Percentiles rank a stretch among this genome's conserved stretches.
Conservation (phyloP, 2,888 invertebrate species). For the Idaea straminata region DNA sequence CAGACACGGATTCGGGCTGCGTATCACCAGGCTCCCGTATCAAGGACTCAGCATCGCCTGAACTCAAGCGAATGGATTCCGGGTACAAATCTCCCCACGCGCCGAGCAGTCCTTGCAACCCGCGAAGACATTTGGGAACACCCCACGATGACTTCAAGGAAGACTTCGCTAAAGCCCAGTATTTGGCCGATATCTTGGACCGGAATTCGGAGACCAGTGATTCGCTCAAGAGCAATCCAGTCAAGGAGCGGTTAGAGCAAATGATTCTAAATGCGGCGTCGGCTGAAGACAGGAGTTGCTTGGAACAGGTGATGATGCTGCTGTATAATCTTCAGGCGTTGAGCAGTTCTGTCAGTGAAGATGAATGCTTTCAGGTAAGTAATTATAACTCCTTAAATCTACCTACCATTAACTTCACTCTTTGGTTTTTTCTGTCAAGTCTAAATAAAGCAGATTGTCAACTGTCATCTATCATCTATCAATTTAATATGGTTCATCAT, state of each 20-base stretch:
- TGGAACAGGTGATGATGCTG: slow-evolving; percentile 82
- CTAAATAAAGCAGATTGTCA: not conserved
- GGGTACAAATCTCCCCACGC: slow-evolving; percentile 75
- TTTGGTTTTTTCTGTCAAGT: slow-evolving; percentile 3
- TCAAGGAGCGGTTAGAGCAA: slow-evolving; percentile 73
- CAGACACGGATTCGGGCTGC: slow-evolving; percentile 77
- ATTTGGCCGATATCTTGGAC: slow-evolving; percentile 67
- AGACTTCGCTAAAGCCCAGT: slow-evolving; percentile 74
- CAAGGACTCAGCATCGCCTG: slow-evolving; percentile 76
- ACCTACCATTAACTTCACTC: not conserved
- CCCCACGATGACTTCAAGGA: slow-evolving; percentile 74
- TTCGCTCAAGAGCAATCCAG: slow-evolving; percentile 69
- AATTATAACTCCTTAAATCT: slow-evolving; percentile 26
- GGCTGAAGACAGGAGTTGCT: slow-evolving; percentile 81
- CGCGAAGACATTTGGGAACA: slow-evolving; percentile 57
- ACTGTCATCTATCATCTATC: not conserved
- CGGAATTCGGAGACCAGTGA: slow-evolving; percentile 71
- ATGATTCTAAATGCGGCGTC: slow-evolving; percentile 75
- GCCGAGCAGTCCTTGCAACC: slow-evolving; percentile 70
- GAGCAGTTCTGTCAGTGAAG: slow-evolving; percentile 77
- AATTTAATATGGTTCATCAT: not conserved
- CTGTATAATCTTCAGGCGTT: slow-evolving; percentile 81
- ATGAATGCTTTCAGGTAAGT: slow-evolving; percentile 79
- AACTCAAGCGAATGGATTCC: slow-evolving; percentile 77
- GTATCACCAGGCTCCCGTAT: slow-evolving; percentile 77